phyloP scores from a whole-genome alignment of 1,140 invertebrate species.

The Cataglyphis hispanica region DNA sequence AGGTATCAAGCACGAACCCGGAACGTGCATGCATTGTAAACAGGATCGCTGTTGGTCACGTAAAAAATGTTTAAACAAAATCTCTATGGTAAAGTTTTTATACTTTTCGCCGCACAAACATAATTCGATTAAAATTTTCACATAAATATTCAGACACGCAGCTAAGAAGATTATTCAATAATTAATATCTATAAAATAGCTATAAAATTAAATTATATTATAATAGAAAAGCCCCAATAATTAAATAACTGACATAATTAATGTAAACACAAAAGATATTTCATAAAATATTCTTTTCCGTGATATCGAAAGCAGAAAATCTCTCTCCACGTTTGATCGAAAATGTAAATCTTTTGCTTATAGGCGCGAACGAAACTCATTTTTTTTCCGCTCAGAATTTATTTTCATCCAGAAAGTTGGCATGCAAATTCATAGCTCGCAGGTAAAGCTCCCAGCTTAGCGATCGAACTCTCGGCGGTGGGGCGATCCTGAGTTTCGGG shows the following conservation, averaged over 20 bases:
- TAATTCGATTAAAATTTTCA: neutral
- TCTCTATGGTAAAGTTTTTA: constrained; percentile 5
- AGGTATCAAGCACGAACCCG: constrained; percentile 28
- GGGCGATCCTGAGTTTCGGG: neutral
- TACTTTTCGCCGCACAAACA: too few relatives aligned
- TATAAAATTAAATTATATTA: too few relatives aligned
- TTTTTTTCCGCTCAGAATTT: neutral
- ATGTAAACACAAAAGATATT: neutral
- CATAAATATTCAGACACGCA: neutral
- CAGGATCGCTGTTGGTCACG: neutral
- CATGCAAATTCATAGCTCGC: constrained; percentile 17
- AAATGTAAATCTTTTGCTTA: neutral
- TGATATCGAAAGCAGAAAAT: neutral
- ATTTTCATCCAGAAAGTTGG: constrained; percentile 4
- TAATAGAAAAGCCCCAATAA: too few relatives aligned
- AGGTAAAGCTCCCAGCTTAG: constrained; percentile 11
- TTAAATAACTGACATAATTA: neutral
- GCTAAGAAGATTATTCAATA: neutral
- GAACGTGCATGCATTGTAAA: neutral
- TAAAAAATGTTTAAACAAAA: neutral
- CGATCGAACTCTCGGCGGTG: neutral
- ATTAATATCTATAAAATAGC: neutral
- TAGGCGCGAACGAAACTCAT: neutral
- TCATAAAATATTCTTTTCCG: neutral
- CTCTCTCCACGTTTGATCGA: neutral